Evolutionary conservation across 2,888 invertebrate species (phyloP).

Genomic region (Alviniconcha strummeri): DNA sequence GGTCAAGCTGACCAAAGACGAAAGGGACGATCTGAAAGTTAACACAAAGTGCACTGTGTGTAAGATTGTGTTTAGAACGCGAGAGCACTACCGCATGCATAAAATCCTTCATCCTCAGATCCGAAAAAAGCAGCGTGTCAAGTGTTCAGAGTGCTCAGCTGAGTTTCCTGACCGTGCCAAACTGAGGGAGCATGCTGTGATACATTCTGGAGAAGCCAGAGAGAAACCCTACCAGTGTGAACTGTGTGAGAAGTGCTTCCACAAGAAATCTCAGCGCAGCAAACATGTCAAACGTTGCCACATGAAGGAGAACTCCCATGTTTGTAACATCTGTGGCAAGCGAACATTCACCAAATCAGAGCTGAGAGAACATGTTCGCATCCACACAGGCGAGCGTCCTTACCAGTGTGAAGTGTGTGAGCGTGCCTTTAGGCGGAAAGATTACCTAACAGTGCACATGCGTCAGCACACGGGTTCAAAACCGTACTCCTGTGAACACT

Average conservation of each 20-base stretch:
- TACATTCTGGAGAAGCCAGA: background rate
- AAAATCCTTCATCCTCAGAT: constrained; percentile 30
- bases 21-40: constrained; percentile 27
- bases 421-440: constrained; percentile 12
- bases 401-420: constrained; percentile 26
- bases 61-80: constrained; percentile 27
- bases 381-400: constrained; percentile 20
- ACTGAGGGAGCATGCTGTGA: constrained; percentile 8
- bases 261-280: constrained; percentile 22
- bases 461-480: constrained; percentile 17
- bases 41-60: constrained; percentile 32
- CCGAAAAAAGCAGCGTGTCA: constrained; percentile 24
- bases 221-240: constrained; percentile 21
- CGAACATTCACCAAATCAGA: constrained; percentile 21
- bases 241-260: constrained; percentile 18
- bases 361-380: constrained; percentile 20
- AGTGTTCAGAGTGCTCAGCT: constrained; percentile 23
- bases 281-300: constrained; percentile 31
- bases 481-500: constrained; percentile 6
- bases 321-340: constrained; percentile 13
- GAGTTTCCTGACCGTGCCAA: constrained; percentile 18
- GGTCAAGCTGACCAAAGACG: constrained; percentile 27
- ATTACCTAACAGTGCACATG: constrained; percentile 25
- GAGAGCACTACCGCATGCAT: constrained; percentile 26
- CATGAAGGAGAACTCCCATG: constrained; percentile 26